Evolutionary conservation across 1,140 invertebrate genomes (phyloP).

Genomic region (Subanguina moxae): DNA sequence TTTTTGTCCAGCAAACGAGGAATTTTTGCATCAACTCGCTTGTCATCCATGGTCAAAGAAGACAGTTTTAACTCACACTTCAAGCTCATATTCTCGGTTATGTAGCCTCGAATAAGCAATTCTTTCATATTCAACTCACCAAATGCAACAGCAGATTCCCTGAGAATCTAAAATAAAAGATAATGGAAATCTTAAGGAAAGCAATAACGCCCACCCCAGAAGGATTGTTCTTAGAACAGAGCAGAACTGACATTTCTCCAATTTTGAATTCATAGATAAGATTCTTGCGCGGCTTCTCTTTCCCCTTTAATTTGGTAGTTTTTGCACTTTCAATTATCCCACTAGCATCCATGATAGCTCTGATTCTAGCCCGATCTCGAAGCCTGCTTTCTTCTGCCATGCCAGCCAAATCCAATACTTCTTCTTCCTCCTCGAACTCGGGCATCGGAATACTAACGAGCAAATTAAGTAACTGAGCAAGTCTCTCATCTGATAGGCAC

Average conservation of each 20-base stretch:
- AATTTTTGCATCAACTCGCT: conserved; percentile 44
- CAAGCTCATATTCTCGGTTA: conserved; percentile 48
- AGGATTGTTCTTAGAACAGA: conserved; percentile 12
- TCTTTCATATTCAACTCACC: conserved; percentile 36
- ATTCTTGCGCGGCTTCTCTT: conserved; percentile 15
- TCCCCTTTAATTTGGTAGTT: conserved; percentile 4
- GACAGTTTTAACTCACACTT: conserved; percentile 39
- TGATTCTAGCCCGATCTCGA: conserved; percentile 59
- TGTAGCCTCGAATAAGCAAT: conserved; percentile 44
- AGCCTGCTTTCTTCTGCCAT: conserved; percentile 5
- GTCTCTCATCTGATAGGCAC: conserved; percentile 61
- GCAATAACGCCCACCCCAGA: not conserved
- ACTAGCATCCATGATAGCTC: conserved; percentile 59
- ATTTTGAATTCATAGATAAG: conserved; percentile 52
- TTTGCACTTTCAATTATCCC: conserved; percentile 46
- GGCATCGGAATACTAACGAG: conserved; percentile 70
- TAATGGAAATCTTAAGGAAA: too few species aligned
- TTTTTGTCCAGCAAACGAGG: conserved; percentile 53
- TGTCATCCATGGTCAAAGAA: conserved; percentile 57
- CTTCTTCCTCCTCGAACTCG: conserved; percentile 37
- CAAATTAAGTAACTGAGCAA: conserved; percentile 62
- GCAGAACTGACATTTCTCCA: conserved; percentile 37
- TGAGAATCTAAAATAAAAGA: too few species aligned
- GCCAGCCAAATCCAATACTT: conserved; percentile 27
- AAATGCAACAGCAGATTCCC: conserved; percentile 12